Evolutionary conservation across 2,888 invertebrate genomes (phyloP).

Genomic region (Ochropleura leucogaster): DNA sequence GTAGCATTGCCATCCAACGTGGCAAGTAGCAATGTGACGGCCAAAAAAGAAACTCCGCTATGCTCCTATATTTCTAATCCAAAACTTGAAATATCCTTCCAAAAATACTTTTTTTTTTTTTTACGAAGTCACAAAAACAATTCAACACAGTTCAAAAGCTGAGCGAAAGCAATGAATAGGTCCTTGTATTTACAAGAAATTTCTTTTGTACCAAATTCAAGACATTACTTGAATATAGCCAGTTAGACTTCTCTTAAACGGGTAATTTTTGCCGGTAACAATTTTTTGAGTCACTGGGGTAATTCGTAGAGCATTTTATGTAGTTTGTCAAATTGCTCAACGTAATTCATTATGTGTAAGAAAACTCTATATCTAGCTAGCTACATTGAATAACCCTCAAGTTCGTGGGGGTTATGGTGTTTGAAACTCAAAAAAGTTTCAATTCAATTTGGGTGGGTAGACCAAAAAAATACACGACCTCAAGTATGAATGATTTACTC

Average conservation of each 20-base stretch:
- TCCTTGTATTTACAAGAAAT: constrained; percentile 14
- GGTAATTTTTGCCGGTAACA: neutral
- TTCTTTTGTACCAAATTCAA: constrained; percentile 4
- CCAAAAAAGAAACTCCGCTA: no score
- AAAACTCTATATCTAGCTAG: neutral
- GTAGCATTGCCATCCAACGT: no score
- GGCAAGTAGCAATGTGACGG: no score
- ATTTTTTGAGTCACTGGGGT: neutral
- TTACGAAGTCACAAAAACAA: neutral
- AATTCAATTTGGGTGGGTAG: no score
- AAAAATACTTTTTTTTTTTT: neutral
- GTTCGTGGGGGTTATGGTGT: no score
- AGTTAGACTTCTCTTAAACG: neutral
- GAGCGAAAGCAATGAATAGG: neutral
- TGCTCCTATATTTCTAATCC: neutral
- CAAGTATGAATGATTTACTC: no score
- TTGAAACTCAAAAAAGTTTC: no score
- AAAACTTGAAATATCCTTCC: constrained; percentile 1
- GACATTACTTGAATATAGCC: constrained; percentile 1
- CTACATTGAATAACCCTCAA: neutral
- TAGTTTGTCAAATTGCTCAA: neutral
- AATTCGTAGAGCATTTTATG: neutral
- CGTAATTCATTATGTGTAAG: no score
- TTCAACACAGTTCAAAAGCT: constrained; percentile 2
- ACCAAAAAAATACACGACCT: no score